Conservation (phyloP, 1,140 invertebrate genomes). For the Drosophila subobscura region DNA sequence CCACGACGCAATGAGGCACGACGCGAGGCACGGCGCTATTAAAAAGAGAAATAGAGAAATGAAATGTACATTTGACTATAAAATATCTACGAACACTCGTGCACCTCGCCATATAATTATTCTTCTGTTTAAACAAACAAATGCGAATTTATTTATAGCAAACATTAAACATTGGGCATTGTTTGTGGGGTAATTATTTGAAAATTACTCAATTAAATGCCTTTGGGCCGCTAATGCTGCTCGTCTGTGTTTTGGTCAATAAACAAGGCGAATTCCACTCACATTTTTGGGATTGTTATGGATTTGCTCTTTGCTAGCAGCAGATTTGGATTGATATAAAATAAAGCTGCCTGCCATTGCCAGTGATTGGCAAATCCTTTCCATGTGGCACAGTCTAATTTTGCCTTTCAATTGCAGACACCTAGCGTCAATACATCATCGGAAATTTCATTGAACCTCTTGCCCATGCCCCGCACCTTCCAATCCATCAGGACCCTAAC, state of each 20-base stretch:
- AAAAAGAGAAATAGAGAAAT: constrained; percentile 5
- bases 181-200: constrained; percentile 55
- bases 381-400: constrained; percentile 8
- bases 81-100: neutral
- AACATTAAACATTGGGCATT: neutral
- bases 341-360: neutral
- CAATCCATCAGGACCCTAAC: constrained; percentile 22
- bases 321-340: no score
- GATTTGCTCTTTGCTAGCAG: no score
- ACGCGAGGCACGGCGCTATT: constrained; percentile 76
- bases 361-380: constrained; percentile 18
- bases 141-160: no score
- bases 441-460: constrained; percentile 17
- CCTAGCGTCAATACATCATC: constrained; percentile 42
- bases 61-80: constrained; percentile 9
- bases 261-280: constrained; percentile 52
- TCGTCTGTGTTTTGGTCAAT: constrained; percentile 49
- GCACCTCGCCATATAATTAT: constrained; percentile 40
- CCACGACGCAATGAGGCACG: constrained; percentile 77
- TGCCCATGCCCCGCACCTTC: neutral
- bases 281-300: constrained; percentile 38
- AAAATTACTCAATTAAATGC: constrained; percentile 29
- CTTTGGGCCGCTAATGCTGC: constrained; percentile 10
- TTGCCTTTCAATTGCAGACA: neutral
- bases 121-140: constrained; percentile 26